These are phyloP conservation scores for Rhipidura dahli DNA, from an alignment of 2,113 vertebrate species.

Conservation along the genomic window DNA sequence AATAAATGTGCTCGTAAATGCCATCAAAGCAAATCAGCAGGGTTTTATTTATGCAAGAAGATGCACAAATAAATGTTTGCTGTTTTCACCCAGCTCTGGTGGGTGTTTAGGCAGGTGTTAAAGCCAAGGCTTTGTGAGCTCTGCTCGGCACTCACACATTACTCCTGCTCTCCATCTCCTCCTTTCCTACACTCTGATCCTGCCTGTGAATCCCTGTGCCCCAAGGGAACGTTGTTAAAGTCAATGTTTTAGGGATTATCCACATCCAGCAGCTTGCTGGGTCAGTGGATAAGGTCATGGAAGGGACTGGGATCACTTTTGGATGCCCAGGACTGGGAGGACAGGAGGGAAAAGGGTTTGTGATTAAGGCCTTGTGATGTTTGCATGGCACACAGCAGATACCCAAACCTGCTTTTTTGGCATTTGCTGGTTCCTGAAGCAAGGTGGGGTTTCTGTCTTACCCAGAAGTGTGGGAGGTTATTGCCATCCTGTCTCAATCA, in stretches of 20 bases:
- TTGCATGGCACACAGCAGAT: neutral
- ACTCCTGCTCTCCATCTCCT: neutral
- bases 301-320: neutral
- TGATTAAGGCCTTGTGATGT: neutral
- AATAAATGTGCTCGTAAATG: slow-evolving; percentile 59
- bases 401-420: neutral
- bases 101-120: neutral
- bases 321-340: neutral
- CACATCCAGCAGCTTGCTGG: neutral
- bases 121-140: neutral
- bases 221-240: neutral
- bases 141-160: neutral
- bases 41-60: slow-evolving; percentile 61
- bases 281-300: neutral
- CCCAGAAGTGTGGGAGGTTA: neutral
- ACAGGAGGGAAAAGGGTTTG: neutral
- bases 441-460: neutral
- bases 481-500: neutral
- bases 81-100: slow-evolving; percentile 18
- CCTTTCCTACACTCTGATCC: neutral
- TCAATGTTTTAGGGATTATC: neutral
- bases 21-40: slow-evolving; percentile 63
- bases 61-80: slow-evolving; percentile 61
- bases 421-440: neutral
- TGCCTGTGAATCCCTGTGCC: neutral